Evolutionary conservation across 2,113 vertebrate genomes (phyloP).

Genomic region (Stigmatopora nigra): DNA sequence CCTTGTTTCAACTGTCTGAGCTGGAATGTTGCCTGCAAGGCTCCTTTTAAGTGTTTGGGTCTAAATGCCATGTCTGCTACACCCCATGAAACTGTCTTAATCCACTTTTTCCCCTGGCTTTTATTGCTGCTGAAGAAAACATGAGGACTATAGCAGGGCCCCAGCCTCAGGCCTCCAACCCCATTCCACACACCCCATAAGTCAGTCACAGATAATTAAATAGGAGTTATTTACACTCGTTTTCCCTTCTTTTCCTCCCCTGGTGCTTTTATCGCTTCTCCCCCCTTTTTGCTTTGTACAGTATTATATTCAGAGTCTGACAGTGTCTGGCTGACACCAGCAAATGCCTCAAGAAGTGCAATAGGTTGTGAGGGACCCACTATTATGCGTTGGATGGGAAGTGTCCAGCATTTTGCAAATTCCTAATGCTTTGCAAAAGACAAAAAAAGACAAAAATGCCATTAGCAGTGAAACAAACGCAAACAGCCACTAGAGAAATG

Average conservation of each 20-base stretch:
- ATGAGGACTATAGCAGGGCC: conserved; percentile 60
- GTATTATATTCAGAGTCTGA: conserved; percentile 42
- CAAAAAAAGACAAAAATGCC: too few relatives aligned
- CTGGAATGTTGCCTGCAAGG: conserved; percentile 64
- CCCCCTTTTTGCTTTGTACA: conserved; percentile 55
- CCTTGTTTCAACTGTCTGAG: conserved; percentile 62
- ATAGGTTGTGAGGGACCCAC: conserved; percentile 27
- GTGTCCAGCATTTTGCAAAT: too few relatives aligned
- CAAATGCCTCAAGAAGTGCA: conserved; percentile 37
- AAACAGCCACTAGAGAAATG: too few relatives aligned
- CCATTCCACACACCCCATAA: conserved; percentile 76
- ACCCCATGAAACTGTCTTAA: conserved; percentile 75
- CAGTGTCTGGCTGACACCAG: conserved; percentile 52
- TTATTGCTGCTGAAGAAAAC: conserved; percentile 72
- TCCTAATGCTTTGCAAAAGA: too few relatives aligned
- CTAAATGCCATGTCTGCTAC: conserved; percentile 71
- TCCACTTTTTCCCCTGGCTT: conserved; percentile 56
- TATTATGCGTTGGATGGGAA: too few relatives aligned
- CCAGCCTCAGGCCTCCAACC: conserved; percentile 67
- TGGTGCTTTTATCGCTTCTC: conserved; percentile 60
- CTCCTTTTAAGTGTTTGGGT: conserved; percentile 63
- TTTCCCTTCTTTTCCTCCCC: conserved; percentile 60
- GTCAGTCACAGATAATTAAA: conserved; percentile 79
- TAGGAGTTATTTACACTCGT: conserved; percentile 74
- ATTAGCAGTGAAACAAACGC: too few relatives aligned